A percentile compares a stretch with the other conserved stretches of the same genome.
Conservation (phyloP, 23 tunicate species). For the Trididemnum clinides region DNA sequence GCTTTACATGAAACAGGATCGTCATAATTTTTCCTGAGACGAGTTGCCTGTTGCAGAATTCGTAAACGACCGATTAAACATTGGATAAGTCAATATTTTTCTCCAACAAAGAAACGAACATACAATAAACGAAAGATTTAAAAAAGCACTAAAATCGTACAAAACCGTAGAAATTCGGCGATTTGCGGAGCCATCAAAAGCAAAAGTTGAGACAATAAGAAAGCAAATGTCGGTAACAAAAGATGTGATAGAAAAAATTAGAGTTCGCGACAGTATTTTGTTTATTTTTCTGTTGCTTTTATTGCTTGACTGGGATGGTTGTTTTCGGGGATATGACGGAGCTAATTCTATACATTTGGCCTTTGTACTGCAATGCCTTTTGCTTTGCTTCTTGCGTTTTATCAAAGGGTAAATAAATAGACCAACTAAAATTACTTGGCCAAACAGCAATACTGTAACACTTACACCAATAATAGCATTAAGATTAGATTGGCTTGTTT, state of each 20-base stretch:
- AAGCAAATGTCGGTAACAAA: constrained; percentile 7
- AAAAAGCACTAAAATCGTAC: constrained; percentile 36
- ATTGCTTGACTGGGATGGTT: no score
- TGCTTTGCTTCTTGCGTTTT: no score
- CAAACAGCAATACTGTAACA: background rate
- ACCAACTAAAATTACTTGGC: constrained; percentile 11
- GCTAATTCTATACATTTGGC: no score
- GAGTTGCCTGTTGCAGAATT: background rate
- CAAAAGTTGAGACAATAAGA: background rate
- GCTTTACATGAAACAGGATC: no score
- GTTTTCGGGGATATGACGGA: no score
- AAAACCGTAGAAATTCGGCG: constrained; percentile 15
- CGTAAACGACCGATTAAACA: background rate
- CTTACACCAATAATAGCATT: background rate
- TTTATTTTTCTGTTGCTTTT: background rate
- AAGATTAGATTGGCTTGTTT: background rate
- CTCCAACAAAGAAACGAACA: constrained; percentile 40
- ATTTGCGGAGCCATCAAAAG: background rate
- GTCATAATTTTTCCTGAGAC: no score
- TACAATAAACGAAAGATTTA: constrained; percentile 34
- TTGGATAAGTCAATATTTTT: constrained; percentile 15
- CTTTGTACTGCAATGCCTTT: no score
- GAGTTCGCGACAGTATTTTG: background rate
- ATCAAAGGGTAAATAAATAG: constrained; percentile 22
- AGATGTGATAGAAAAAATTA: background rate